phyloP scores from a whole-genome alignment of 2,888 invertebrate species.

The Perizoma flavofasciatum region DNA sequence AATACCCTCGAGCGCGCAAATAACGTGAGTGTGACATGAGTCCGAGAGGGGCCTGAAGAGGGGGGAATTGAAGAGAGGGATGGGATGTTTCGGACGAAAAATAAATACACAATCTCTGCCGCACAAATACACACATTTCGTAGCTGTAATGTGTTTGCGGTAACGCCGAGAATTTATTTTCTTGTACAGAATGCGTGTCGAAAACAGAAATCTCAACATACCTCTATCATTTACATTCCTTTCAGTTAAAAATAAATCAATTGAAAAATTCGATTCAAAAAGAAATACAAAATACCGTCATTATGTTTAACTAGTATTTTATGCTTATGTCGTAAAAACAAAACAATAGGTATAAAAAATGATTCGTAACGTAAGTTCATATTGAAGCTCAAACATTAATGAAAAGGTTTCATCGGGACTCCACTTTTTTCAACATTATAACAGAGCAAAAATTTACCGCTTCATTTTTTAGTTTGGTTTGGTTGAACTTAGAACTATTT shows the following conservation, averaged over 20 bases:
- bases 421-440: too few relatives aligned
- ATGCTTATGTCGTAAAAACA: too few relatives aligned
- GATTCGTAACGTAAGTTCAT: too few relatives aligned
- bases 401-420: too few relatives aligned
- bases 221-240: neutral
- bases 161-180: slow-evolving; percentile 58
- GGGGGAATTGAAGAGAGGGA: slow-evolving; percentile 33
- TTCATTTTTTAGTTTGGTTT: too few relatives aligned
- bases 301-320: too few relatives aligned
- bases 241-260: neutral
- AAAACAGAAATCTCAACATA: slow-evolving; percentile 12
- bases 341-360: too few relatives aligned
- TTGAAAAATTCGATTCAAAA: neutral
- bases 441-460: too few relatives aligned
- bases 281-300: neutral
- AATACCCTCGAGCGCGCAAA: slow-evolving; percentile 67
- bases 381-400: too few relatives aligned
- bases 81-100: slow-evolving; percentile 58
- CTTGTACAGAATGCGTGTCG: slow-evolving; percentile 40
- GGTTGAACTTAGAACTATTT: too few relatives aligned
- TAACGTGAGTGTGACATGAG: slow-evolving; percentile 63
- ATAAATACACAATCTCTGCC: slow-evolving; percentile 76
- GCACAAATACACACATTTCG: slow-evolving; percentile 71
- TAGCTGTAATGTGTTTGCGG: slow-evolving; percentile 77
- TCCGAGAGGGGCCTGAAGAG: slow-evolving; percentile 40